These are phyloP conservation scores for Heterotilapia buettikoferi DNA, from an alignment of 2,113 vertebrate species.

Conservation along the genomic window DNA sequence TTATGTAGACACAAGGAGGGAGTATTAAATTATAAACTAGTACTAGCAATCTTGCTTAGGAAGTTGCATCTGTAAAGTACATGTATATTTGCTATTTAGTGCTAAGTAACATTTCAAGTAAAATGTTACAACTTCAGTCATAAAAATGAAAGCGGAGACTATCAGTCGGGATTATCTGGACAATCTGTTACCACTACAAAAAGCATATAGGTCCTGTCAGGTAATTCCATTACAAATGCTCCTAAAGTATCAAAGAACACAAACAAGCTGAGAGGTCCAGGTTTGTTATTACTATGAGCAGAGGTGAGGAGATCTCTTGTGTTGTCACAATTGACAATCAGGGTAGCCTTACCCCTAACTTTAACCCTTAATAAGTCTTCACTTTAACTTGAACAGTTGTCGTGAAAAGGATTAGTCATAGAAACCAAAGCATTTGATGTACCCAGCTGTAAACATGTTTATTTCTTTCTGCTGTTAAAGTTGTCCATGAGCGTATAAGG, in stretches of 20 bases:
- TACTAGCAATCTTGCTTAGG: accelerated
- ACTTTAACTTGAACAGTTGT: background rate
- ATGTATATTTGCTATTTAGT: background rate
- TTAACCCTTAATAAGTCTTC: background rate
- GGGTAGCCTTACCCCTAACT: background rate
- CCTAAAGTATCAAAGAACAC: background rate
- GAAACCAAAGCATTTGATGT: background rate
- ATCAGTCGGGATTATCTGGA: background rate
- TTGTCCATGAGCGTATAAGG: background rate
- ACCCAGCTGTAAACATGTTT: background rate
- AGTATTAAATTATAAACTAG: background rate
- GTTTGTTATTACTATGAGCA: background rate
- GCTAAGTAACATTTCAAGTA: background rate
- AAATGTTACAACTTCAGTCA: background rate
- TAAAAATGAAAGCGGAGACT: accelerated
- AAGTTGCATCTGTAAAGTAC: background rate
- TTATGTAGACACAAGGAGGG: background rate
- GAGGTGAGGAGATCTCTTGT: background rate
- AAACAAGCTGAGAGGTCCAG: background rate
- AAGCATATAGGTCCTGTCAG: background rate
- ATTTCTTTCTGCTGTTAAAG: background rate
- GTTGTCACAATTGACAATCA: background rate
- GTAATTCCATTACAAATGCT: background rate
- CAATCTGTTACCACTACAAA: background rate
- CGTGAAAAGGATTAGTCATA: background rate